Evolutionary conservation across 1,140 invertebrate species (phyloP).

Genomic region (Pogonomyrmex barbatus): DNA sequence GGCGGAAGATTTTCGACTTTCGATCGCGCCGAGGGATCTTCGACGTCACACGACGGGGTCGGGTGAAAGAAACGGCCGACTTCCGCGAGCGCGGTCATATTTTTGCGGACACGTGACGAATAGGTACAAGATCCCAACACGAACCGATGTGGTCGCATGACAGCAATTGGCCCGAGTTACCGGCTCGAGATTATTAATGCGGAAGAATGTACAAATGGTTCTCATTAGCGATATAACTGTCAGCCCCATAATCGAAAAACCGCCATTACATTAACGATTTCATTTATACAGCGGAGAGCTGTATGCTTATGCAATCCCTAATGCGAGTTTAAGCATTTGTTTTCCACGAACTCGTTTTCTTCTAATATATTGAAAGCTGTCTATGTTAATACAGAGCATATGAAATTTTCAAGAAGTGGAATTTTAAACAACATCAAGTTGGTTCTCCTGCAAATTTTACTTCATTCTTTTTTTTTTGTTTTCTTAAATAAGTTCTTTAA

Average conservation of each 20-base stretch:
- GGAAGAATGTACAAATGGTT: slow-evolving; percentile 21
- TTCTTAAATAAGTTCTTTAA: not conserved
- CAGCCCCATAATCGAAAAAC: slow-evolving; percentile 1
- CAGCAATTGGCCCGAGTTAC: slow-evolving; percentile 47
- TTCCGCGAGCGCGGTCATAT: slow-evolving; percentile 64
- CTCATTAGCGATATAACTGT: slow-evolving; percentile 12
- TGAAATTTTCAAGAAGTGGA: slow-evolving; percentile 8
- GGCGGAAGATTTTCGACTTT: not conserved
- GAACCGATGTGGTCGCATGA: slow-evolving; percentile 29
- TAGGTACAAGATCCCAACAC: slow-evolving; percentile 61
- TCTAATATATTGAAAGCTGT: slow-evolving; percentile 3
- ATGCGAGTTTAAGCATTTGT: not conserved
- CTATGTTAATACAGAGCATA: too few species aligned
- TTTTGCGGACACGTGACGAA: slow-evolving; percentile 59
- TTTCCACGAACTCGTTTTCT: slow-evolving; percentile 9
- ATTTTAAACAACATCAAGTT: slow-evolving; percentile 7
- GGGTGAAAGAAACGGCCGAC: slow-evolving; percentile 61
- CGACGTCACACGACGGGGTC: slow-evolving; percentile 49
- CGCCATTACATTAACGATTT: slow-evolving; percentile 16
- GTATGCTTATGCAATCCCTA: not conserved
- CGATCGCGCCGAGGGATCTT: not conserved
- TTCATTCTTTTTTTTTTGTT: not conserved
- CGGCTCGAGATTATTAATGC: slow-evolving; percentile 14
- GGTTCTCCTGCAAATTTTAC: not conserved
- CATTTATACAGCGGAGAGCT: not conserved